Conservation (phyloP, 2,888 invertebrate species). For the Drosophila paramelanica region DNA sequence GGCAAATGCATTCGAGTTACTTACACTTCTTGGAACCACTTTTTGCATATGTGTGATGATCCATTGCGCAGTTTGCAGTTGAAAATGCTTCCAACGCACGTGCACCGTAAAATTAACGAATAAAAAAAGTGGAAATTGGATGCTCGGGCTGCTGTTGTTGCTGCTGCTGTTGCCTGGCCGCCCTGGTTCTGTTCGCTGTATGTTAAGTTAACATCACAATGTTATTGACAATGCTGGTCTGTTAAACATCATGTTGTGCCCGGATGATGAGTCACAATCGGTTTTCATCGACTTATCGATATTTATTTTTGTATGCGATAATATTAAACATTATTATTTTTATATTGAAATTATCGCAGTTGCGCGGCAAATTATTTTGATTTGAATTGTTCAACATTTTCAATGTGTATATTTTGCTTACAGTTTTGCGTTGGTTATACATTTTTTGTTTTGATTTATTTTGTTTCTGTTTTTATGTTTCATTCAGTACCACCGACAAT, state of each 20-base stretch:
- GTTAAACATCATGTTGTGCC: constrained; percentile 13
- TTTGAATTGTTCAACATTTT: constrained; percentile 3
- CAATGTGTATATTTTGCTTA: neutral
- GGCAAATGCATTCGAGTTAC: constrained; percentile 28
- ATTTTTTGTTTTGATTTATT: constrained; percentile 33
- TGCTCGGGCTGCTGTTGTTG: constrained; percentile 33
- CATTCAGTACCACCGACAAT: constrained; percentile 86
- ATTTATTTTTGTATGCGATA: neutral
- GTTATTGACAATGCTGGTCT: constrained; percentile 23
- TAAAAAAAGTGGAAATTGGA: constrained; percentile 34
- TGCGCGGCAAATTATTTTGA: constrained; percentile 17
- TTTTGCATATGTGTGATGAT: constrained; percentile 83
- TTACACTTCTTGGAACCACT: constrained; percentile 81
- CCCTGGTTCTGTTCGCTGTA: constrained; percentile 36
- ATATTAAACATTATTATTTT: neutral
- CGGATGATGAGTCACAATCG: neutral
- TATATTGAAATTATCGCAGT: neutral
- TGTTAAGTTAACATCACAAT: constrained; percentile 37
- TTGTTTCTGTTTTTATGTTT: constrained; percentile 25
- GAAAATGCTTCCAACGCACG: constrained; percentile 45
- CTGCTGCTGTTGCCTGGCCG: constrained; percentile 19
- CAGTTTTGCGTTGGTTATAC: constrained; percentile 1
- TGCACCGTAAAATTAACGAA: constrained; percentile 43
- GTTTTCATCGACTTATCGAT: constrained; percentile 36
- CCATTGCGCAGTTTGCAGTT: constrained; percentile 63